Percentiles rank a stretch among this genome's conserved stretches.
phyloP scores from a whole-genome alignment of 2,113 vertebrate genomes.

The Parus major region DNA sequence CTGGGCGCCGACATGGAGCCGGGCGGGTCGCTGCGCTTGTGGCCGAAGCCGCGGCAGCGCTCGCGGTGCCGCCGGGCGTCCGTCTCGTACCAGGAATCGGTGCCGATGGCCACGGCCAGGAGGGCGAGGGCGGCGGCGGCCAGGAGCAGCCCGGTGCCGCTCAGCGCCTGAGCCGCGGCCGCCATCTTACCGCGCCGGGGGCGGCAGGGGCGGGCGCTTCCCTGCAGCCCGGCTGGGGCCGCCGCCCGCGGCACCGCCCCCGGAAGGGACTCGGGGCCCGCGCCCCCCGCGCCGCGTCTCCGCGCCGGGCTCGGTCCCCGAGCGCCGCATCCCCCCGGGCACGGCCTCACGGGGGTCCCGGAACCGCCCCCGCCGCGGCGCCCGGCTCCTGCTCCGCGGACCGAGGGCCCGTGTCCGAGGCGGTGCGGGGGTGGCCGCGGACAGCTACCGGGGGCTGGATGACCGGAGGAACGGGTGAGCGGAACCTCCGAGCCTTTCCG shows the following conservation, averaged over 20 bases:
- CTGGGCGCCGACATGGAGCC: constrained; percentile 88
- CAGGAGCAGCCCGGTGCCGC: constrained; percentile 85
- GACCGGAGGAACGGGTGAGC: neutral
- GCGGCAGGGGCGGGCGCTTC: constrained; percentile 19
- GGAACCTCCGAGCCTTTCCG: neutral
- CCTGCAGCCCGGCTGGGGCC: constrained; percentile 28
- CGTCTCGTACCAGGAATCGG: constrained; percentile 91
- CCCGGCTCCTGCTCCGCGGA: neutral
- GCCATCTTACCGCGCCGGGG: constrained; percentile 68
- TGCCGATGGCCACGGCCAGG: constrained; percentile 88
- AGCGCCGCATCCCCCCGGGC: rapidly evolving
- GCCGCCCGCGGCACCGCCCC: neutral
- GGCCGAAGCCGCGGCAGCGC: constrained; percentile 87
- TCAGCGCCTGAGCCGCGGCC: constrained; percentile 89
- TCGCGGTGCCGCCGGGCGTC: constrained; percentile 87
- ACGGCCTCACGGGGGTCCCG: neutral
- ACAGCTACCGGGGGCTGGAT: rapidly evolving
- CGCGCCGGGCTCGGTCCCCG: neutral
- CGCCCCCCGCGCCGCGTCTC: neutral
- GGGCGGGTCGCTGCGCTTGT: constrained; percentile 85
- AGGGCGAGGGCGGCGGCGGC: constrained; percentile 84
- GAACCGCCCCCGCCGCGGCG: neutral
- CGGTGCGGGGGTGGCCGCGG: neutral
- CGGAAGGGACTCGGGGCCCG: neutral
- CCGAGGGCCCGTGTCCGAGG: neutral